A percentile compares a stretch with the other conserved stretches of the same genome.
phyloP scores from a whole-genome alignment of 2,113 vertebrate genomes.

The Xenus cinereus region DNA sequence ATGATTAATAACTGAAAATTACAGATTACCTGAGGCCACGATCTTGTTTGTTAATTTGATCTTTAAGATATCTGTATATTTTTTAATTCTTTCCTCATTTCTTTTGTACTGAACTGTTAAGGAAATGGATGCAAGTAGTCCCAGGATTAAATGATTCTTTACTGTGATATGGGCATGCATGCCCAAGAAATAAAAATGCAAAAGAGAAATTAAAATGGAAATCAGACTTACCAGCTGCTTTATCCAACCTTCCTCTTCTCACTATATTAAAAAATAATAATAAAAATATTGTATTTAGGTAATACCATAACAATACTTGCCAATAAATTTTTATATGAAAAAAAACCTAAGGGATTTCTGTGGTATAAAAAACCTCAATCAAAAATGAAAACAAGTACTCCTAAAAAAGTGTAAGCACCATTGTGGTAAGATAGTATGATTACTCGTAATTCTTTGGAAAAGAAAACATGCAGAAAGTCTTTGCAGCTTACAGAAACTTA shows the following conservation, averaged over 20 bases:
- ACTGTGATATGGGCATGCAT: not conserved
- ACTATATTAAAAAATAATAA: slow-evolving; percentile 37
- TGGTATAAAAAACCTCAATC: not conserved
- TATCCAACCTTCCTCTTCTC: slow-evolving; percentile 66
- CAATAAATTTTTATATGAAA: not conserved
- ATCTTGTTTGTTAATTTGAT: not conserved
- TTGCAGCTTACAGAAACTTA: not conserved
- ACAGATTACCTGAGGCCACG: not conserved
- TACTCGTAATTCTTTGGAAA: not conserved
- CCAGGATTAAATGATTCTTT: not conserved
- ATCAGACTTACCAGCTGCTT: slow-evolving; percentile 53
- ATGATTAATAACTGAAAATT: not conserved
- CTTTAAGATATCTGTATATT: not conserved
- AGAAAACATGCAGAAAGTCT: not conserved
- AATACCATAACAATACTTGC: not conserved
- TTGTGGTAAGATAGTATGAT: not conserved
- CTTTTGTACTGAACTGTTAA: not conserved
- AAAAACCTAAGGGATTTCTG: not conserved
- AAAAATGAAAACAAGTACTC: not conserved
- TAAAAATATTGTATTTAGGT: not conserved
- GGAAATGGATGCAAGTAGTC: not conserved
- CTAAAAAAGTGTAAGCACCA: not conserved
- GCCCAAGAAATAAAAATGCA: not conserved
- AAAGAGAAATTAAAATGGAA: not conserved
- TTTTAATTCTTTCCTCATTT: not conserved